These are phyloP conservation scores for Zaprionus africanus DNA, from an alignment of 1,140 invertebrate species.

Conservation along the genomic window DNA sequence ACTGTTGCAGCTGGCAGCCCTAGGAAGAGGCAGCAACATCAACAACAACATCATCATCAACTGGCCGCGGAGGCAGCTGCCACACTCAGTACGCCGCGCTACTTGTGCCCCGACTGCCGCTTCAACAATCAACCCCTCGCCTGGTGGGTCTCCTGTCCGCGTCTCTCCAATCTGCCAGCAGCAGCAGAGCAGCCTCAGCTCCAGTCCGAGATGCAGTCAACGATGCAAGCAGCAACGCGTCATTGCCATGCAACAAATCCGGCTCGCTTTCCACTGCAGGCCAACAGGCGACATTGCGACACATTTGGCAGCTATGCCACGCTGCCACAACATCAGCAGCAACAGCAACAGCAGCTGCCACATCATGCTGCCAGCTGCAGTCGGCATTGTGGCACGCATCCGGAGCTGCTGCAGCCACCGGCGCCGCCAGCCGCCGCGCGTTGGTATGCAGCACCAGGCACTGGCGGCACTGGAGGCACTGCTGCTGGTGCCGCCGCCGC, in stretches of 20 bases:
- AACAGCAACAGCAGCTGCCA: constrained; percentile 49
- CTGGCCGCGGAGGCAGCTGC: constrained; percentile 8
- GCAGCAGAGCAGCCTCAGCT: constrained; percentile 20
- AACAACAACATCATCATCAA: constrained; percentile 9
- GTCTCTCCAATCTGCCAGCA: constrained; percentile 67
- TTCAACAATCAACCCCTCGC: constrained; percentile 81
- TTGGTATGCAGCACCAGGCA: constrained; percentile 44
- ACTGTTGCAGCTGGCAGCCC: not conserved
- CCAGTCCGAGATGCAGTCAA: constrained; percentile 16
- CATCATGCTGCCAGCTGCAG: constrained; percentile 50
- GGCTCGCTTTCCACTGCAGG: constrained; percentile 55
- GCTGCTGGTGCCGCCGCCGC: not conserved
- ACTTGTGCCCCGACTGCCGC: constrained; percentile 74
- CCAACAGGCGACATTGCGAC: constrained; percentile 71
- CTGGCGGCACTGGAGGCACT: not conserved
- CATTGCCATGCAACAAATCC: constrained; percentile 56
- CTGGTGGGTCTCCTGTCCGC: constrained; percentile 83
- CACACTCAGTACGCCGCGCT: constrained; percentile 51
- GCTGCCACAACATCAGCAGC: constrained; percentile 49
- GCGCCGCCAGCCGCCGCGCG: constrained; percentile 21
- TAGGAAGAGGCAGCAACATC: constrained; percentile 4
- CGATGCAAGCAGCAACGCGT: constrained; percentile 46
- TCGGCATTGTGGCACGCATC: constrained; percentile 54
- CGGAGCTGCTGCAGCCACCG: constrained; percentile 33
- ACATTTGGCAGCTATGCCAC: constrained; percentile 80